Evolutionary conservation across 2,888 invertebrate genomes (phyloP).

Genomic region (Rhyacophila evoluta): DNA sequence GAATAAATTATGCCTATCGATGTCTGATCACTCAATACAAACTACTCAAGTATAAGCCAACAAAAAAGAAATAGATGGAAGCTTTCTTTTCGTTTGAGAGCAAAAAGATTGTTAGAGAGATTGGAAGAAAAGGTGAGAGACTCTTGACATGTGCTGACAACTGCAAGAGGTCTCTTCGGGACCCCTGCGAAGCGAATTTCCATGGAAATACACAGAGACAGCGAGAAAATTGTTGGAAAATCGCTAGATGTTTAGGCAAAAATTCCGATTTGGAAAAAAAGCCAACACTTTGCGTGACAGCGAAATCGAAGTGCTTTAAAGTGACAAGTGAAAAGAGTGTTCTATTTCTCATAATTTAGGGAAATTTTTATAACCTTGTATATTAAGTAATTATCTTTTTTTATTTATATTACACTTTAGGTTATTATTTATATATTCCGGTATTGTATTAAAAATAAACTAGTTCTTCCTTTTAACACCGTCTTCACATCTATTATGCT

Average conservation of each 20-base stretch:
- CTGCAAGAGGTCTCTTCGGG: background rate
- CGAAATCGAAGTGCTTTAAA: background rate
- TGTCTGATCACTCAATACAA: no score
- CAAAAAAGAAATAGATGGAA: background rate
- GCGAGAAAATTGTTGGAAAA: background rate
- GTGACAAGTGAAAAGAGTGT: background rate
- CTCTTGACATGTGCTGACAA: conserved; percentile 7
- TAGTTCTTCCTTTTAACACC: no score
- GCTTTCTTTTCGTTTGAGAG: background rate
- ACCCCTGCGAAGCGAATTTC: background rate
- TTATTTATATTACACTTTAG: no score
- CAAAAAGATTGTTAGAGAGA: background rate
- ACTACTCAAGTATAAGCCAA: background rate
- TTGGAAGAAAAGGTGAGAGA: background rate
- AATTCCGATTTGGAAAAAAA: background rate
- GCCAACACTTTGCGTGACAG: background rate
- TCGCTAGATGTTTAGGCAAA: background rate
- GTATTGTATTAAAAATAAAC: no score
- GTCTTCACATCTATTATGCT: no score
- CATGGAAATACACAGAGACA: background rate
- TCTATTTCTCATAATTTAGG: no score
- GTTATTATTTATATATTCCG: no score
- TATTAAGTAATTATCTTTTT: no score
- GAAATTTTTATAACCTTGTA: no score
- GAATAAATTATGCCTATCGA: no score